Conservation (phyloP, 2,113 vertebrate species). For the Python bivittatus region DNA sequence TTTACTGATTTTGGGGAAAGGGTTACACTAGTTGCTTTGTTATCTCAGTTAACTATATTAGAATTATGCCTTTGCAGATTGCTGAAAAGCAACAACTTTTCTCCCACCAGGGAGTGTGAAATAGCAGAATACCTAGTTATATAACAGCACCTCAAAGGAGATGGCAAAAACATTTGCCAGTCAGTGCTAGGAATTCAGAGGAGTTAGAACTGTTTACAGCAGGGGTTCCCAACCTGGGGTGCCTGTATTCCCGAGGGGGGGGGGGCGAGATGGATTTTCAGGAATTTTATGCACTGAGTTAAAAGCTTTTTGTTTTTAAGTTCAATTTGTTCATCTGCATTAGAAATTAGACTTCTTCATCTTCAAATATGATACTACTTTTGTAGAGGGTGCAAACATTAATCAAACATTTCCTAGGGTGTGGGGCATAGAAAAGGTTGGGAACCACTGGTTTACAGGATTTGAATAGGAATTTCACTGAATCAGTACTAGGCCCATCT, state of each 20-base stretch:
- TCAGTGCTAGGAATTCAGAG: neutral
- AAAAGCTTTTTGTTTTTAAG: too few species aligned
- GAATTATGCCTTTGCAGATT: constrained; percentile 37
- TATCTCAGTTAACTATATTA: neutral
- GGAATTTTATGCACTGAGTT: too few species aligned
- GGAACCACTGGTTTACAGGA: neutral
- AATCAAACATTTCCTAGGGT: too few species aligned
- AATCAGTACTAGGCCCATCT: neutral
- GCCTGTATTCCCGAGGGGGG: too few species aligned
- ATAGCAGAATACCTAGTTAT: neutral
- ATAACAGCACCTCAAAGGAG: neutral
- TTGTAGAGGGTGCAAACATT: too few species aligned
- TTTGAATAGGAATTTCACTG: neutral
- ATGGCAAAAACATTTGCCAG: neutral
- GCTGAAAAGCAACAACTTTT: constrained; percentile 29
- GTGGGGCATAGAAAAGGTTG: too few species aligned
- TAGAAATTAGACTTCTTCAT: too few species aligned
- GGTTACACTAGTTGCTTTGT: constrained; percentile 30
- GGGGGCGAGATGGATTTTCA: too few species aligned
- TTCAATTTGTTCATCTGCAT: too few species aligned
- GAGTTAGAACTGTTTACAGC: neutral
- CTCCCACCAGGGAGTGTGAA: constrained; percentile 28
- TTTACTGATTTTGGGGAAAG: constrained; percentile 35
- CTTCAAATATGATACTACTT: too few species aligned
- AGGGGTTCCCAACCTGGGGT: too few species aligned